A percentile compares a stretch with the other conserved stretches of the same genome.
These are phyloP conservation scores for Patella caerulea DNA, from an alignment of 2,888 invertebrate species.

Conservation along the genomic window DNA sequence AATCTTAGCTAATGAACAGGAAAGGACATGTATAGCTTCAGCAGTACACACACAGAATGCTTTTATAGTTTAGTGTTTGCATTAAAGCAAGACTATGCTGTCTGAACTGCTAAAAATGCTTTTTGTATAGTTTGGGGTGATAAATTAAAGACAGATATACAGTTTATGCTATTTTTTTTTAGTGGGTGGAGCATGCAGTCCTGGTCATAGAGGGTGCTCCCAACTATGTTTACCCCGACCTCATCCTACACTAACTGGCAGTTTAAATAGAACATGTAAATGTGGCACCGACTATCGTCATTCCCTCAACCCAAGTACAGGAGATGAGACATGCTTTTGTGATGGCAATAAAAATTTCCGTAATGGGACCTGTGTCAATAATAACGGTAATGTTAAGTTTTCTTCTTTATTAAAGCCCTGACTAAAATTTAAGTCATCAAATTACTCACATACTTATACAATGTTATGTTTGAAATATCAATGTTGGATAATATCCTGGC, in stretches of 20 bases:
- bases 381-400: too few relatives aligned
- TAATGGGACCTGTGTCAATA: constrained; percentile 11
- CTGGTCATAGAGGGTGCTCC: constrained; percentile 75
- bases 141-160: not conserved
- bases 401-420: too few relatives aligned
- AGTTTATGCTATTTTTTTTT: not conserved
- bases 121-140: not conserved
- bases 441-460: too few relatives aligned
- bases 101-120: not conserved
- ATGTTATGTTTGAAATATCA: too few relatives aligned
- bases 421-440: too few relatives aligned
- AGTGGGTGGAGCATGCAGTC: constrained; percentile 77
- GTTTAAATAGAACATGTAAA: constrained; percentile 78
- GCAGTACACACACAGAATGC: too few relatives aligned
- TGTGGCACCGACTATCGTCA: constrained; percentile 82
- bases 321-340: constrained; percentile 47
- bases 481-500: too few relatives aligned
- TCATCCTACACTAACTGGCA: constrained; percentile 17
- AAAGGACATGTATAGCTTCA: too few relatives aligned
- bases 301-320: constrained; percentile 32
- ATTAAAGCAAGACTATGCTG: not conserved
- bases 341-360: constrained; percentile 14
- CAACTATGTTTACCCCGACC: constrained; percentile 86
- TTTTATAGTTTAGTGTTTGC: too few relatives aligned
- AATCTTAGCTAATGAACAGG: too few relatives aligned